Percentiles rank a stretch among this genome's conserved stretches.
Conservation (phyloP, 2,113 vertebrate genomes). For the Osmerus mordax region DNA sequence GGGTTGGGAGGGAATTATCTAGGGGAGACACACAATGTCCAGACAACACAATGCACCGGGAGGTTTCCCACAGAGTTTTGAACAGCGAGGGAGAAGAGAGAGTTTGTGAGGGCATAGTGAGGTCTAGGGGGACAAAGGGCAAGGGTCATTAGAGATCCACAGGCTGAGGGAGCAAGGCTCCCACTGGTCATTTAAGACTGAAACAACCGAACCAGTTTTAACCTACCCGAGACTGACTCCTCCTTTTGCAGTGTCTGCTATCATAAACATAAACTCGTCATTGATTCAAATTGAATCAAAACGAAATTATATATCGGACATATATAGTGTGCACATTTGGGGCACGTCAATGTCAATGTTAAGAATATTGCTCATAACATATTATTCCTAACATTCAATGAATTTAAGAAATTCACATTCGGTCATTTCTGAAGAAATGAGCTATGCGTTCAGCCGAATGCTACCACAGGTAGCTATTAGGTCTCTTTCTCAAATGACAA, state of each 20-base stretch:
- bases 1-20: slow-evolving; percentile 52
- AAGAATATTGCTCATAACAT: no score
- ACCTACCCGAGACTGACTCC: no score
- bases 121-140: slow-evolving; percentile 53
- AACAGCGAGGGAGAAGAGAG: slow-evolving; percentile 35
- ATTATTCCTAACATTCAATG: no score
- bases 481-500: slow-evolving; percentile 29
- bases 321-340: no score
- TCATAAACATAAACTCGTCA: background rate
- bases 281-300: no score
- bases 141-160: slow-evolving; percentile 50
- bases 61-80: slow-evolving; percentile 66
- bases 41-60: slow-evolving; percentile 57
- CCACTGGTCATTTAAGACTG: no score
- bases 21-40: slow-evolving; percentile 55
- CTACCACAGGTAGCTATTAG: slow-evolving; percentile 52
- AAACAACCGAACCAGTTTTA: no score
- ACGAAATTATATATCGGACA: no score
- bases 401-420: background rate
- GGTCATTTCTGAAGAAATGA: slow-evolving; percentile 37
- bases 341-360: no score
- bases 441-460: slow-evolving; percentile 15
- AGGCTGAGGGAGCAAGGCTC: slow-evolving; percentile 11
- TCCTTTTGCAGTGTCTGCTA: background rate
- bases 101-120: slow-evolving; percentile 50